Conservation (phyloP, 1,140 invertebrate species). For the Meloidogyne hapla region DNA sequence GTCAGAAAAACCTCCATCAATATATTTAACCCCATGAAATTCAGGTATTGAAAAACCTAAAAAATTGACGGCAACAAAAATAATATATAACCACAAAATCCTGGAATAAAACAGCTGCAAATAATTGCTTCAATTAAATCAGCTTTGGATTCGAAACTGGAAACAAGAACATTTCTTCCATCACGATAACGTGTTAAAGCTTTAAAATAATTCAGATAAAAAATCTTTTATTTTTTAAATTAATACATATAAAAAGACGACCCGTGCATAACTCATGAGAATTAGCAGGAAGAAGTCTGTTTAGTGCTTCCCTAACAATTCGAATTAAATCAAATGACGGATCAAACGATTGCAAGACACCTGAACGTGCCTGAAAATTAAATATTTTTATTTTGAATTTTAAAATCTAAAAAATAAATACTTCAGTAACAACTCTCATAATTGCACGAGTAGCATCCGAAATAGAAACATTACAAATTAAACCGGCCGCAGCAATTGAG, state of each 20-base stretch:
- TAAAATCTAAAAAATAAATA: conserved; percentile 27
- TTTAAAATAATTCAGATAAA: neutral
- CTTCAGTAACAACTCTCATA: conserved; percentile 56
- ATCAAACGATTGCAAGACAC: conserved; percentile 86
- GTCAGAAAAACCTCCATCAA: conserved; percentile 94
- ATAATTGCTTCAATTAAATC: conserved; percentile 88
- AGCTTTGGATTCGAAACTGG: conserved; percentile 83
- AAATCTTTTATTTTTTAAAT: neutral
- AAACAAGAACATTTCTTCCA: conserved; percentile 88
- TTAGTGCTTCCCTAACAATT: conserved; percentile 78
- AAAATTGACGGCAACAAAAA: too few species aligned
- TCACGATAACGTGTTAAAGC: conserved; percentile 86
- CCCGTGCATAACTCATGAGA: conserved; percentile 82
- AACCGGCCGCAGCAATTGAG: conserved; percentile 85
- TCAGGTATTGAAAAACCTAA: conserved; percentile 81
- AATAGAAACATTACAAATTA: conserved; percentile 86
- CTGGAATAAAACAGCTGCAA: conserved; percentile 89
- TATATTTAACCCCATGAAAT: conserved; percentile 84
- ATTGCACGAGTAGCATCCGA: conserved; percentile 70
- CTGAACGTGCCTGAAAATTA: conserved; percentile 74
- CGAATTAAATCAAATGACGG: conserved; percentile 87
- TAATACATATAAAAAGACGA: conserved; percentile 78
- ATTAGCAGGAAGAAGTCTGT: conserved; percentile 82
- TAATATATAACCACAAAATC: conserved; percentile 81
- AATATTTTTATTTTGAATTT: neutral